Percentiles rank a stretch among this genome's conserved stretches.
Evolutionary conservation across 2,113 vertebrate species (phyloP).

Genomic region (Lepus americanus): DNA sequence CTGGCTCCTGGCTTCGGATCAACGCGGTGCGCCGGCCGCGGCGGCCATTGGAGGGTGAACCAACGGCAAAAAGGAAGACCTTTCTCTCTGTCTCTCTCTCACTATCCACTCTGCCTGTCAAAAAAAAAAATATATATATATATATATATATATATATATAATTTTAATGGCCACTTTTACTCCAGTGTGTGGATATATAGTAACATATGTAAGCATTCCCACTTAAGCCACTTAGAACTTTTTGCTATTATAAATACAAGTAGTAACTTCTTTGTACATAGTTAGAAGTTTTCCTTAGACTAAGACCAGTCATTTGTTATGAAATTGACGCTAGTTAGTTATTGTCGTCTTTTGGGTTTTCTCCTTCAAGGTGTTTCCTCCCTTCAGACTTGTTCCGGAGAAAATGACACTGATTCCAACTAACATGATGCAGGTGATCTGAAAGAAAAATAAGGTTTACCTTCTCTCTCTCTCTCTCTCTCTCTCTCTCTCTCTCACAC

Average conservation of each 20-base stretch:
- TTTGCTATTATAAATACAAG: constrained; percentile 58
- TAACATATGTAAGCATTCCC: constrained; percentile 40
- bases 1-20: too few species aligned
- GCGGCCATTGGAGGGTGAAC: too few species aligned
- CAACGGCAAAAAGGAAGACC: too few species aligned
- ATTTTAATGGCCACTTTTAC: constrained; percentile 51
- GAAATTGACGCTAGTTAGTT: not conserved
- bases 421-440: constrained; percentile 84
- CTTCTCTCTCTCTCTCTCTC: not conserved
- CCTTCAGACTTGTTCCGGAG: constrained; percentile 85
- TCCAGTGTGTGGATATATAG: not conserved
- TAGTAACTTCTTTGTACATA: not conserved
- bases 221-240: constrained; percentile 4
- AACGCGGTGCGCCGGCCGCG: too few species aligned
- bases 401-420: constrained; percentile 83
- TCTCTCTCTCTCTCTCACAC: not conserved
- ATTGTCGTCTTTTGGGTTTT: not conserved
- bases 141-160: not conserved
- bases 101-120: too few species aligned
- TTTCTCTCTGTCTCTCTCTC: too few species aligned
- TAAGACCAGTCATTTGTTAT: not conserved
- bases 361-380: constrained; percentile 84
- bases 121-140: too few species aligned
- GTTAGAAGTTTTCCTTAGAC: not conserved
- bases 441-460: constrained; percentile 16